These are phyloP conservation scores for Parauchenoglanis punctatus DNA, from an alignment of 2,797 vertebrate species.

Conservation along the genomic window DNA sequence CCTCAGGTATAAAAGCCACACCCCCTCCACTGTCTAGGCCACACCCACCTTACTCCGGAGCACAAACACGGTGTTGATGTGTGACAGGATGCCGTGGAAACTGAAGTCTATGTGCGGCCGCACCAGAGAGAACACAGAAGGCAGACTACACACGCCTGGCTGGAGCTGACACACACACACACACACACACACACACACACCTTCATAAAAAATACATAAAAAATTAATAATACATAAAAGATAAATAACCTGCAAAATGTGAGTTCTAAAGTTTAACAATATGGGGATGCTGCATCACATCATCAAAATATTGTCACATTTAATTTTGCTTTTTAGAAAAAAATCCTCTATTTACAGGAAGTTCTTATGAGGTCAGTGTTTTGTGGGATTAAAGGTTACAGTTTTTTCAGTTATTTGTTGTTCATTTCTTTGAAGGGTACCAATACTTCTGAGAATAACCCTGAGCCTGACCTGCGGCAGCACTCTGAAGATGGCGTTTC, in stretches of 20 bases:
- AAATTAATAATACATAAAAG: background rate
- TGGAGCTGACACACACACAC: constrained; percentile 80
- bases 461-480: constrained; percentile 88
- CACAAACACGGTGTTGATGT: constrained; percentile 99
- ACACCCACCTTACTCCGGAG: constrained; percentile 92
- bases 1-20: background rate
- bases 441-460: background rate
- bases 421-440: background rate
- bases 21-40: background rate
- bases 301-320: background rate
- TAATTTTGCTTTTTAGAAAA: background rate
- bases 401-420: background rate
- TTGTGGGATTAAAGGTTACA: background rate
- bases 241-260: background rate
- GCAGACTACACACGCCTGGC: constrained; percentile 90
- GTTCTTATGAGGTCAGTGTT: background rate
- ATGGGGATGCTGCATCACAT: background rate
- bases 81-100: constrained; percentile 97
- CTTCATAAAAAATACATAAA: background rate
- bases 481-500: constrained; percentile 95
- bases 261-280: background rate
- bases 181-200: constrained; percentile 12
- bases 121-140: constrained; percentile 95
- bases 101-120: constrained; percentile 98
- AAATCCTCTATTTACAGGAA: background rate